phyloP scores from a whole-genome alignment of 2,888 invertebrate genomes.

The Drosophila macrothrix region DNA sequence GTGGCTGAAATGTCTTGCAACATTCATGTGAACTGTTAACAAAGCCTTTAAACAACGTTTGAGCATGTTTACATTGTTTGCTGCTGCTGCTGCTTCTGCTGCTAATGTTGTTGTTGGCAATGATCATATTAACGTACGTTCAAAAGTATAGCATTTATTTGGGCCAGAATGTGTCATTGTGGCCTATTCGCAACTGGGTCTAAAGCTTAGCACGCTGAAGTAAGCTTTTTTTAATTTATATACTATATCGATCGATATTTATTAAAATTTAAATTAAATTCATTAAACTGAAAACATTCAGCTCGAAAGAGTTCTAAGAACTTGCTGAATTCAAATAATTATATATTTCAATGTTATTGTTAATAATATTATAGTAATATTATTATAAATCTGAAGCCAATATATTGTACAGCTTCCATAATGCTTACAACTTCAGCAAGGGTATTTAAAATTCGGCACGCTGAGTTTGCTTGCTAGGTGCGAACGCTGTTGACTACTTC shows the following conservation, averaged over 20 bases:
- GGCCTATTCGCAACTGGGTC: slow-evolving; percentile 1
- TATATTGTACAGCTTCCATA: neutral
- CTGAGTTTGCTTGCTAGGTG: neutral
- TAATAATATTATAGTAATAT: neutral
- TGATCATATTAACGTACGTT: slow-evolving; percentile 19
- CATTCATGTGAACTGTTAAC: slow-evolving; percentile 56
- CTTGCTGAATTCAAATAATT: neutral
- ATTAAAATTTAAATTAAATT: neutral
- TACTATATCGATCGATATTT: neutral
- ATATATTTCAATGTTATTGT: neutral
- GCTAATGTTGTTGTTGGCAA: slow-evolving; percentile 26
- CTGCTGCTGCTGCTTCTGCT: slow-evolving; percentile 21
- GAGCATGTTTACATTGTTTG: slow-evolving; percentile 26
- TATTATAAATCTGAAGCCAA: neutral
- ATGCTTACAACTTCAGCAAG: slow-evolving; percentile 1
- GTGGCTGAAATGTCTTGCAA: slow-evolving; percentile 30
- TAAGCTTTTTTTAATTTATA: neutral
- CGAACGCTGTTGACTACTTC: neutral
- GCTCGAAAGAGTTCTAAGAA: neutral
- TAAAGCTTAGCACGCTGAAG: neutral
- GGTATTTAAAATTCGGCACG: neutral
- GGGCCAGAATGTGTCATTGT: slow-evolving; percentile 1
- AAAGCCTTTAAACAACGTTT: slow-evolving; percentile 63
- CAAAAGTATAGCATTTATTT: neutral
- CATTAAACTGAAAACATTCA: neutral